These are phyloP conservation scores for Cataglyphis cursor DNA, from an alignment of 2,888 invertebrate genomes.

Conservation along the genomic window DNA sequence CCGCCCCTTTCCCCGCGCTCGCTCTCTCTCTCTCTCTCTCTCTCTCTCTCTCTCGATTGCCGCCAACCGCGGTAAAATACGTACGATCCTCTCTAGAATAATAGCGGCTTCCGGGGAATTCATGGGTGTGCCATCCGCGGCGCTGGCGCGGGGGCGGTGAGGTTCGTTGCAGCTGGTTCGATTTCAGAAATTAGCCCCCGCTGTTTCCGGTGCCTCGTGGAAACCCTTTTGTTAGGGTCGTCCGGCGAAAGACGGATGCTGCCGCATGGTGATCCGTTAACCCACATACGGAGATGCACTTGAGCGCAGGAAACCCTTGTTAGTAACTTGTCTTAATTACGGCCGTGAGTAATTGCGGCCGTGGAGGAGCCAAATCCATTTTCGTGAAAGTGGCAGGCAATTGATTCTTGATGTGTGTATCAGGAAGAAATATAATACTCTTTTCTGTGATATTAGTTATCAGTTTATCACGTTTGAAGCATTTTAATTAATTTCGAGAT, in stretches of 20 bases:
- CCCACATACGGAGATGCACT: conserved; percentile 31
- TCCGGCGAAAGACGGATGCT: conserved; percentile 26
- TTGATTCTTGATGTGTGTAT: background rate
- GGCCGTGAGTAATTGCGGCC: conserved; percentile 7
- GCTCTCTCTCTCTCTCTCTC: background rate
- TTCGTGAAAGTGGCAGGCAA: background rate
- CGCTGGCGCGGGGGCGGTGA: background rate
- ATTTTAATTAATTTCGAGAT: background rate
- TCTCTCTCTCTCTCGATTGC: conserved; percentile 32
- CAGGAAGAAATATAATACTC: background rate
- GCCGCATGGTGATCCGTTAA: conserved; percentile 41
- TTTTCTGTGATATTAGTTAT: background rate
- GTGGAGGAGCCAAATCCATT: conserved; percentile 10
- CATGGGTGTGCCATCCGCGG: conserved; percentile 50
- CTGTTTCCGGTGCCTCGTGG: conserved; percentile 34
- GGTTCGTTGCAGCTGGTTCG: conserved; percentile 34
- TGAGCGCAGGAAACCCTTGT: background rate
- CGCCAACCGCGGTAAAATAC: conserved; percentile 70
- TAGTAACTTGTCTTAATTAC: conserved; percentile 31
- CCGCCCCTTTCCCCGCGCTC: conserved; percentile 22
- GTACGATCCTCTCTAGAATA: conserved; percentile 71
- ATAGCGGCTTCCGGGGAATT: conserved; percentile 66
- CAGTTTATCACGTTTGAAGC: background rate
- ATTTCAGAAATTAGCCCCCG: conserved; percentile 58
- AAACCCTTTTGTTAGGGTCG: conserved; percentile 37